Percentiles rank a stretch among this genome's conserved stretches.
Evolutionary conservation across 2,797 vertebrate genomes (phyloP).

Genomic region (Crenichthys baileyi): DNA sequence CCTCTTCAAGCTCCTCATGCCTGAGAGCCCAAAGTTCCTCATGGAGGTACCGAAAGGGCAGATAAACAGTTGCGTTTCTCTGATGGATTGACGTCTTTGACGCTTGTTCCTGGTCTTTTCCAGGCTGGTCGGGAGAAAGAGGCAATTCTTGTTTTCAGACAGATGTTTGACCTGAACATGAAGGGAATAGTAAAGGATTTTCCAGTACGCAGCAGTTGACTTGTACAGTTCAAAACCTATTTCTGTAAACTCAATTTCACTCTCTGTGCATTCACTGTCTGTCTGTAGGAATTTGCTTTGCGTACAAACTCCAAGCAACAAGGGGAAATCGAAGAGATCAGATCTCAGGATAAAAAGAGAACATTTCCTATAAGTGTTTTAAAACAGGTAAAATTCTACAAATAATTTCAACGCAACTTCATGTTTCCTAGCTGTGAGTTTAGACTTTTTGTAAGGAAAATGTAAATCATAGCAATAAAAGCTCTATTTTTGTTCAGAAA

Average conservation of each 20-base stretch:
- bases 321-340: constrained; percentile 6
- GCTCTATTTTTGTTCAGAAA: too few relatives aligned
- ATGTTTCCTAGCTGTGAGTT: not conserved
- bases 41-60: constrained; percentile 74
- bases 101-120: constrained; percentile 3
- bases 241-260: not conserved
- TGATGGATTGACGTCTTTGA: not conserved
- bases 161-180: constrained; percentile 78
- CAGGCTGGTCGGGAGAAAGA: constrained; percentile 73
- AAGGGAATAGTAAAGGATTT: constrained; percentile 55
- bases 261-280: not conserved
- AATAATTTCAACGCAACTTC: not conserved
- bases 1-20: constrained; percentile 77
- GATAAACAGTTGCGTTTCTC: not conserved
- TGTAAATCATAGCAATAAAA: not conserved
- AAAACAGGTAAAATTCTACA: constrained; percentile 58
- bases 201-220: constrained; percentile 49
- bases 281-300: constrained; percentile 65
- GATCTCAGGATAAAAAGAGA: not conserved
- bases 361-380: constrained; percentile 23
- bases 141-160: constrained; percentile 74
- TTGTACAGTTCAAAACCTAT: not conserved
- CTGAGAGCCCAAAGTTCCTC: constrained; percentile 84
- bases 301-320: constrained; percentile 13
- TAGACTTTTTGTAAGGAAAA: not conserved